Percentiles rank a stretch among this genome's conserved stretches.
Evolutionary conservation across 2,113 vertebrate genomes (phyloP).

Genomic region (Osmerus eperlanus): DNA sequence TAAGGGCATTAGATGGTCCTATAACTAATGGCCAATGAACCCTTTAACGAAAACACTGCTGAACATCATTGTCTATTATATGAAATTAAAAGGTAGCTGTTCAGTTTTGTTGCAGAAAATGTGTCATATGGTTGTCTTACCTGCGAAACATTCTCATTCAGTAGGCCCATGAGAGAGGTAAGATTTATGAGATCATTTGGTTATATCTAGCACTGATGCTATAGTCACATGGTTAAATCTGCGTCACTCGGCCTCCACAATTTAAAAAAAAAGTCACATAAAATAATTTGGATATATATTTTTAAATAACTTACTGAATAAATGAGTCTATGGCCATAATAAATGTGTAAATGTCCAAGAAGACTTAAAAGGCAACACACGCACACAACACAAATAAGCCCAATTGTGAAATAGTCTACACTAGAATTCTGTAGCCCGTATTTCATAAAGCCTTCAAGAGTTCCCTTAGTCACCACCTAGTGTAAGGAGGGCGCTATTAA

Average conservation of each 20-base stretch:
- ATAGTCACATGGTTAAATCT: conserved; percentile 30
- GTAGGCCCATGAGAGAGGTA: background rate
- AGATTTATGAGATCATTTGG: conserved; percentile 32
- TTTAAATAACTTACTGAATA: too few species aligned
- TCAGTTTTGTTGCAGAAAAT: background rate
- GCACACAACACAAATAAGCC: background rate
- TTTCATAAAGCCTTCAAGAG: background rate
- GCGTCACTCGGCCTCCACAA: conserved; percentile 32
- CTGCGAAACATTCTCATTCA: background rate
- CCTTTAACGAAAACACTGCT: too few species aligned
- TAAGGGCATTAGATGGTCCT: too few species aligned
- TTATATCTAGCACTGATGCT: conserved; percentile 39
- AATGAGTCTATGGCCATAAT: too few species aligned
- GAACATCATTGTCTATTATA: too few species aligned
- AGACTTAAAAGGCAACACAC: background rate
- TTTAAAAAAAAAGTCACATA: background rate
- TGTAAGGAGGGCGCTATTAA: conserved; percentile 37
- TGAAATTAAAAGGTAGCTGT: too few species aligned
- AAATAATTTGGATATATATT: background rate
- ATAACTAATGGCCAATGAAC: too few species aligned
- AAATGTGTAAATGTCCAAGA: too few species aligned
- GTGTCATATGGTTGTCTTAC: background rate
- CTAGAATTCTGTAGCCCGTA: too few species aligned
- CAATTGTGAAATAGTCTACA: background rate
- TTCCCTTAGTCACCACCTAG: conserved; percentile 9